Evolutionary conservation across 2,888 invertebrate genomes (phyloP), one percentile per base, ranked within the genome.

Genomic region (Macrophya annulata): DNA sequence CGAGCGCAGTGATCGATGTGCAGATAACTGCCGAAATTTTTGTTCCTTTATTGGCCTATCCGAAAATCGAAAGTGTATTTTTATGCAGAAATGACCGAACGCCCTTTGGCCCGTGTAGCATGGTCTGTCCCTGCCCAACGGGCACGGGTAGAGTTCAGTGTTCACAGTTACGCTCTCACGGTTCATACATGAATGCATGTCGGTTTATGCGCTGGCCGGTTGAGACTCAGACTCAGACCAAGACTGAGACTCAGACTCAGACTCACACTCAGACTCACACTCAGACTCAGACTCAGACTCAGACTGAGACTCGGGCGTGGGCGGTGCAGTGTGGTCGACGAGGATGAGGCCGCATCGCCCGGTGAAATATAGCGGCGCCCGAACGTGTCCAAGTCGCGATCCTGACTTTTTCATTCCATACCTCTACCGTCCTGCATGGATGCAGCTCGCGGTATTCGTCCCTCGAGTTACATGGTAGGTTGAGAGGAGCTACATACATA

Each of bases 151-250:
- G 87, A 65, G 83, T 83, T 83, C 83, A 68, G 83, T 83, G 90
- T 92, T 92, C 90, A 91, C 92, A 92, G 92, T 92, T 92, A 91
- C 90, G 91, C 92, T 93, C 93, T 93, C 92, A 92, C 92, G 93
- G 91, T 91, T 91, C 89, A 89, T 89, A 89, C 89, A 90, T 89
- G 90, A 90, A 90, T 89, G 90, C 90, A 90, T 90, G 89, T 88
- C 88, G 62, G 84, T 76, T 83, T 51, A 84, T 86, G 87, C 85
- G 86, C 86, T 76, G 86, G 79, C 85, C 88, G 88, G 89, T 88
- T 89, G 88, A 86, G 87, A 87, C 85, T 81, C 87, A 84, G 81
- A 85, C 71, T 62, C 45, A 76, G 37, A 87, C 85, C 77, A 87
- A 84, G 81, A 85, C 71, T 62, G n/a, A 76, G 37, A 74, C 76